These are phyloP conservation scores for Acanthis flammea DNA, from an alignment of 2,797 vertebrate species.

Conservation along the genomic window DNA sequence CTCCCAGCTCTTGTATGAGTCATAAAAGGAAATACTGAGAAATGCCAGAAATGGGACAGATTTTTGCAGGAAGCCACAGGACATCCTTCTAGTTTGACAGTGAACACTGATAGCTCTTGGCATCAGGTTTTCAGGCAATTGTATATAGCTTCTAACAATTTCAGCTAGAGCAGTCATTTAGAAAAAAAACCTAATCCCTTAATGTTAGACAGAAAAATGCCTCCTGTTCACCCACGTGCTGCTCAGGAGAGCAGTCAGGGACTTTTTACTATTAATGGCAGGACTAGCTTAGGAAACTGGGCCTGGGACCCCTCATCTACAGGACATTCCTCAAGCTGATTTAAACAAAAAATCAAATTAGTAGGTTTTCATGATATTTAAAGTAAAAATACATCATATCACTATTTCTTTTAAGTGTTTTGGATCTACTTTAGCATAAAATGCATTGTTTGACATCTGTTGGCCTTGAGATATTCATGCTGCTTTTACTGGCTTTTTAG, in stretches of 20 bases:
- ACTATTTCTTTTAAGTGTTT: neutral
- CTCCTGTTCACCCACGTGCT: neutral
- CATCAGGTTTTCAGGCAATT: neutral
- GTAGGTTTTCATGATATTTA: neutral
- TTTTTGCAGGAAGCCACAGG: conserved; percentile 5
- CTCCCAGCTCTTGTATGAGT: neutral
- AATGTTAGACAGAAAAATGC: neutral
- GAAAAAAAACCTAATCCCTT: neutral
- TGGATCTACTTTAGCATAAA: neutral
- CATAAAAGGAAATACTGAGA: neutral
- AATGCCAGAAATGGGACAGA: neutral
- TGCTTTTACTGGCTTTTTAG: neutral
- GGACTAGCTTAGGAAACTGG: neutral
- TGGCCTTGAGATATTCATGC: neutral
- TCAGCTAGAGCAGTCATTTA: neutral
- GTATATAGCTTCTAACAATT: neutral
- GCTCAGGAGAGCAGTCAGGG: neutral
- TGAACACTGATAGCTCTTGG: neutral
- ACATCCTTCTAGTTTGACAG: neutral
- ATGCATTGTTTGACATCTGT: neutral
- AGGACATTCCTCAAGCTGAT: neutral
- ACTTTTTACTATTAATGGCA: neutral
- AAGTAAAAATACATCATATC: neutral
- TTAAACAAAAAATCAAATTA: neutral
- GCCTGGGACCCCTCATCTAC: neutral